Percentiles rank a stretch among this genome's conserved stretches.
Conservation (phyloP, 2,113 vertebrate genomes). For the Lepisosteus oculatus region DNA sequence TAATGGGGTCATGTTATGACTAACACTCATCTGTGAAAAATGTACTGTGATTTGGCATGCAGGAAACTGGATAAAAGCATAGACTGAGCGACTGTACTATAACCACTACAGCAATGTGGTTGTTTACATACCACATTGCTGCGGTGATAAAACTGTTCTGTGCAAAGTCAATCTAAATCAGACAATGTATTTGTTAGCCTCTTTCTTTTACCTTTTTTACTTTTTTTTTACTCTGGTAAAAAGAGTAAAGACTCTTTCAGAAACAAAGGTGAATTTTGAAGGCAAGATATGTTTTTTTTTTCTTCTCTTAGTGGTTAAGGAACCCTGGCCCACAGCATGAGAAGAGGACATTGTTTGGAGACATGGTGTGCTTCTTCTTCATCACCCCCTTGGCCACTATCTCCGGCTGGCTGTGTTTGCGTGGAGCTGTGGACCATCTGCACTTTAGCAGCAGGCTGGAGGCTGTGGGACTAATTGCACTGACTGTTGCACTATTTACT, state of each 20-base stretch:
- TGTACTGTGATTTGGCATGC: not conserved
- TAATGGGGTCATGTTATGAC: not conserved
- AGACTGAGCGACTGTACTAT: not conserved
- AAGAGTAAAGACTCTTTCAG: too few relatives aligned
- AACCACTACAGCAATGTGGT: too few relatives aligned
- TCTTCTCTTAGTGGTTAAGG: constrained; percentile 66
- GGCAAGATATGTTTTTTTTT: too few relatives aligned
- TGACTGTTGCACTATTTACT: constrained; percentile 78
- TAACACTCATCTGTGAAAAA: not conserved
- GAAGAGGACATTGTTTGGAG: constrained; percentile 74
- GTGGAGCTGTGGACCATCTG: constrained; percentile 75
- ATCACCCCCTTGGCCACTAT: constrained; percentile 72
- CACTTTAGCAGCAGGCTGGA: constrained; percentile 78
- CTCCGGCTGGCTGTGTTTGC: constrained; percentile 76
- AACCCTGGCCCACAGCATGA: constrained; percentile 72
- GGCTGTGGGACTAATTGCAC: constrained; percentile 76
- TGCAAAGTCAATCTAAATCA: too few relatives aligned
- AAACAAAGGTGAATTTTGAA: too few relatives aligned
- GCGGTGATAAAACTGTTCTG: too few relatives aligned
- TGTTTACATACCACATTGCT: too few relatives aligned
- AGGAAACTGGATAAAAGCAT: not conserved
- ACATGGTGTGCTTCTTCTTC: constrained; percentile 78
- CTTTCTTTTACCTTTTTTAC: too few relatives aligned
- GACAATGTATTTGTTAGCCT: too few relatives aligned
- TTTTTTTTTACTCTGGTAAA: too few relatives aligned